A percentile compares a stretch with the other conserved stretches of the same genome.
These are phyloP conservation scores for Coreoperca whiteheadi DNA, from an alignment of 2,113 vertebrate species.

Conservation along the genomic window DNA sequence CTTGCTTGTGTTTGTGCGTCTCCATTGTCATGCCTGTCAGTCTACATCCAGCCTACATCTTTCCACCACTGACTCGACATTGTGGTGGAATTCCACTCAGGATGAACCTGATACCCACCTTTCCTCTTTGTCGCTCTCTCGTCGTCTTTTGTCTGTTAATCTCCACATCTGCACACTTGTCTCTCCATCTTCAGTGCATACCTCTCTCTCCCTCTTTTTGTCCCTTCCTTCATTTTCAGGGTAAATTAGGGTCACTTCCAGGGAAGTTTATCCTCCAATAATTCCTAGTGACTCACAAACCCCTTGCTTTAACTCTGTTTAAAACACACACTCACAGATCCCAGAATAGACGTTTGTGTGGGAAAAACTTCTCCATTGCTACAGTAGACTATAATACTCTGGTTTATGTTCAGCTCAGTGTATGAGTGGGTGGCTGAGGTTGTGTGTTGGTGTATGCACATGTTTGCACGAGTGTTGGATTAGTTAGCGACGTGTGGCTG, in stretches of 20 bases:
- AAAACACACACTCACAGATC: slow-evolving; percentile 24
- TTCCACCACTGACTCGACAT: slow-evolving; percentile 12
- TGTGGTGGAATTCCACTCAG: slow-evolving; percentile 54
- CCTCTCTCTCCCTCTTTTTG: neutral
- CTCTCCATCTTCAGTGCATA: neutral
- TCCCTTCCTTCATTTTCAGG: neutral
- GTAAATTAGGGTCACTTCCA: slow-evolving; percentile 28
- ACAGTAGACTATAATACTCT: slow-evolving; percentile 31
- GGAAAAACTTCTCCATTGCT: slow-evolving; percentile 27
- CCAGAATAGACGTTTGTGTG: slow-evolving; percentile 46
- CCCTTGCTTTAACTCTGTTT: neutral
- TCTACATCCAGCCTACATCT: slow-evolving; percentile 25
- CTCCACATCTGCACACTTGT: slow-evolving; percentile 10
- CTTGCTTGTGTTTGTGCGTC: neutral
- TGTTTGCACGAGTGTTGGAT: slow-evolving; percentile 8
- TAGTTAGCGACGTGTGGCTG: slow-evolving; percentile 17
- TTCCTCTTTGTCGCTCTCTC: slow-evolving; percentile 10
- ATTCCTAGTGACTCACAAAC: slow-evolving; percentile 12
- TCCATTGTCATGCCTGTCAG: slow-evolving; percentile 14
- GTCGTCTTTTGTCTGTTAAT: slow-evolving; percentile 4
- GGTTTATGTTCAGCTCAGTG: slow-evolving; percentile 28
- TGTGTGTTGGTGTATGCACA: slow-evolving; percentile 42
- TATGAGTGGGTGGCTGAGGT: slow-evolving; percentile 44
- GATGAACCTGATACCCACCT: slow-evolving; percentile 39
- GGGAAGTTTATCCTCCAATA: slow-evolving; percentile 22